These are phyloP conservation scores for Barypeithes pellucidus DNA, from an alignment of 2,888 invertebrate species.

Conservation along the genomic window DNA sequence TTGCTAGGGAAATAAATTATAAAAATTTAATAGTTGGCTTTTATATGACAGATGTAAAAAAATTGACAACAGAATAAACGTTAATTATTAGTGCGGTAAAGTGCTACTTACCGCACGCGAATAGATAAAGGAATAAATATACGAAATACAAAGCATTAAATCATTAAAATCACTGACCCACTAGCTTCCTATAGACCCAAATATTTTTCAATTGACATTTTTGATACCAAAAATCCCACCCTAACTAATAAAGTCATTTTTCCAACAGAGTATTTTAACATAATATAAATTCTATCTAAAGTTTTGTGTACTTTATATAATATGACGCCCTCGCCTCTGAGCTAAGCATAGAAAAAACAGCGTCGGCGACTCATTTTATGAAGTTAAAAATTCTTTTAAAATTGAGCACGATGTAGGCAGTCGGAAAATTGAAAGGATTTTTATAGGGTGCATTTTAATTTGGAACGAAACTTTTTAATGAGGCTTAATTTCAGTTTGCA, in stretches of 20 bases:
- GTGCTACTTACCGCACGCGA: too few relatives aligned
- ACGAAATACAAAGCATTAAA: too few relatives aligned
- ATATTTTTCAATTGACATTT: not conserved
- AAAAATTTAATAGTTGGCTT: too few relatives aligned
- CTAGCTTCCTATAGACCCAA: too few relatives aligned
- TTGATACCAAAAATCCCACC: conserved; percentile 10
- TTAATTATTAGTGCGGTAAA: too few relatives aligned
- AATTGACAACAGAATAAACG: too few relatives aligned
- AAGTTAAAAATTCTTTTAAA: conserved; percentile 10
- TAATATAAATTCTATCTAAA: conserved; percentile 37
- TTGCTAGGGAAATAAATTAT: too few relatives aligned
- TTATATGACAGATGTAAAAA: too few relatives aligned
- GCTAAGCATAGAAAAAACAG: conserved; percentile 6
- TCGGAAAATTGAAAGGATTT: not conserved
- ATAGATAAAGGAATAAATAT: too few relatives aligned
- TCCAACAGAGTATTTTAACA: conserved; percentile 5
- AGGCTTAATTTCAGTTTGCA: too few relatives aligned
- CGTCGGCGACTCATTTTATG: not conserved
- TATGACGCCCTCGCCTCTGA: conserved; percentile 10
- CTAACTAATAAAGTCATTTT: conserved; percentile 3
- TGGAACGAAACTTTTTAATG: too few relatives aligned
- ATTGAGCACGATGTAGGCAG: not conserved
- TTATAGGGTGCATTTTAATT: not conserved
- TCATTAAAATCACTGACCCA: too few relatives aligned
- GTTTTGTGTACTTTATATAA: conserved; percentile 34